Base-by-base conservation (phyloP, 2,888 invertebrate genomes). In the Rosalia funebris region DNA sequence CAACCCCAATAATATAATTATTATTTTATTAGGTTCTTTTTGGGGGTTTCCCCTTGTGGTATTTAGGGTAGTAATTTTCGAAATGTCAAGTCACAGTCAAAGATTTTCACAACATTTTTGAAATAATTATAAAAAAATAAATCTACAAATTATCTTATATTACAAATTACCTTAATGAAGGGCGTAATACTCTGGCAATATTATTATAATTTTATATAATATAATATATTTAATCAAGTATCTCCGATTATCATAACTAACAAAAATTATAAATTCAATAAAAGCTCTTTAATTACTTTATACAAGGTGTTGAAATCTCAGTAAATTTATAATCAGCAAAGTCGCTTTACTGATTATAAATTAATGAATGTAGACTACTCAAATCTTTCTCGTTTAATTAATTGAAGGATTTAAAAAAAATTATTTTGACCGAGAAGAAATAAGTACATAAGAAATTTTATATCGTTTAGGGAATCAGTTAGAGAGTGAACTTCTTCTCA, bases 61-160 rank as follows among this genome's bases (percentile, higher is more conserved):
- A 16, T 34, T 46, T n/a, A n/a, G 25, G 25, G 7, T 25, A 3
- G 48, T 37, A 48, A 48, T 48, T 48, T 37, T 34, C 19, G 34
- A 48, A 48, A 48, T 14, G 32, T 46, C 34, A 1, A 4, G 46
- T 46, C 15, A 45, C 32, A 16, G 32, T 12, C 12, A 19, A 12
- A 12, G 4, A 11, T 12, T 25, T 12, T 19, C 14, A 14, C 14
- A 20, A 17, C 16, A 34, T 12, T 14, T 7, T 32, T 47, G 15
- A 47, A 47, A 47, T 25, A 11, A 25, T 15, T 32, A 34, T 47
- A 47, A 47, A 47, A n/a, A 46, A 47, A 47, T 34, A 17, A 47
- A 47, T 17, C 3, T 47, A 47, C 14, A 47, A 10, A 9, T 41
- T 41, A 46, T 32, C 15, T 32, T 25, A 47, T 34, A n/a, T 34